Base-by-base conservation (phyloP, 2,888 invertebrate genomes). In the Idaea biselata region DNA sequence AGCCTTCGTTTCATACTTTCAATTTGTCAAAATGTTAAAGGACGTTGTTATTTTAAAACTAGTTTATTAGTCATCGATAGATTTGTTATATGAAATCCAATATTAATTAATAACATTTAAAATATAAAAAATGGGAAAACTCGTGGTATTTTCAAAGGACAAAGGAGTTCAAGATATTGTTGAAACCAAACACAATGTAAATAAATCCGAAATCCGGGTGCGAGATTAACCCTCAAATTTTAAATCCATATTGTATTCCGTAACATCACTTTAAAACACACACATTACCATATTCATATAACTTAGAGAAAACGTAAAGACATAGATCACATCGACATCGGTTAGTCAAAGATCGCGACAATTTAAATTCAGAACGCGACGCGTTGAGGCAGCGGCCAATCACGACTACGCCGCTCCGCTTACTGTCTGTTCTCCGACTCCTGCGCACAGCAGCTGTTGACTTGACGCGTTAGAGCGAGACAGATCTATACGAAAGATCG, bases 341-440 rank as follows among this genome's bases (percentile, higher is more conserved):
- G 77, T 80, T 83, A 73, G 79, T 66, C 79, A 80, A 80, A 71
- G 85, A 84, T 87, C 89, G 85, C 83, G 83, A 80, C 82, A 80
- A 83, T 82, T 84, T 82, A 76, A 83, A 88, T 86, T 84, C 79
- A 73, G 73, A 79, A 81, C 82, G 82, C 82, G 81, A 79, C 71
- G 75, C 76, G 79, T 78, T 64, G 70, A 67, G 75, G 71, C 76
- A 67, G 72, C 90, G 82, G 84, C 91, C 86, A 85, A 86, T 87
- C 89, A 83, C 89, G 83, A 79, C 83, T 80, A 83, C 86, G 86
- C 79, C 88, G 86, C 85, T 83, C 80, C 89, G 90, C 89, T 87
- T 83, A 92, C 92, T 92, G 82, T 87, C 88, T 86, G 81, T 82
- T 80, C 78, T 84, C 80, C 86, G 75, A 88, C 91, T 90, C 90